phyloP scores from a whole-genome alignment of 2,888 invertebrate species.

The Cryptus armator region DNA sequence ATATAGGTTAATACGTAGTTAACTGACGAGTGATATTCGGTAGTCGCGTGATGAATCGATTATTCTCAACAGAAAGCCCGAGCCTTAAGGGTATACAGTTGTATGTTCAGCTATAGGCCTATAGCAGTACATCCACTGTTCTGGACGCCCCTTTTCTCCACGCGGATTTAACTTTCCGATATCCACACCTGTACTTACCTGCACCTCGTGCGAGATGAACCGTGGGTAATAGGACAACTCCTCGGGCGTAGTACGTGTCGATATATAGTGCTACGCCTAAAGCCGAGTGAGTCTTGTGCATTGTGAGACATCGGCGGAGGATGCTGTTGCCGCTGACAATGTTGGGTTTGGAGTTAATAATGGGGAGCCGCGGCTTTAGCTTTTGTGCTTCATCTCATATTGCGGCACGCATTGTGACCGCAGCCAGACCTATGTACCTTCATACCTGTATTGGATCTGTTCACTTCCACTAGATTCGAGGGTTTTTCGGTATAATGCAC shows the following conservation, averaged over 20 bases:
- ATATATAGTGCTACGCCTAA: neutral
- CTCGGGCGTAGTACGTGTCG: slow-evolving; percentile 44
- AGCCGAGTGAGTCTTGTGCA: slow-evolving; percentile 63
- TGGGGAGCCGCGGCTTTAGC: slow-evolving; percentile 78
- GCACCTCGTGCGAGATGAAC: slow-evolving; percentile 80
- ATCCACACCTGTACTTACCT: slow-evolving; percentile 84
- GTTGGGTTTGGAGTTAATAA: slow-evolving; percentile 80
- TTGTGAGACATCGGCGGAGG: slow-evolving; percentile 80
- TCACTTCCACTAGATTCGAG: neutral
- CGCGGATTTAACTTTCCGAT: slow-evolving; percentile 79
- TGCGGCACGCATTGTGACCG: slow-evolving; percentile 70
- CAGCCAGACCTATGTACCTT: slow-evolving; percentile 28
- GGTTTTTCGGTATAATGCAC: neutral
- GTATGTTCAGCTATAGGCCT: slow-evolving; percentile 3
- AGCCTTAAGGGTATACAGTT: neutral
- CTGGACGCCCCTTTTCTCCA: slow-evolving; percentile 47
- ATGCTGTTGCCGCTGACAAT: slow-evolving; percentile 48
- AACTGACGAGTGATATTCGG: slow-evolving; percentile 30
- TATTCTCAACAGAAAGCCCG: slow-evolving; percentile 49
- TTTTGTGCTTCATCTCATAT: slow-evolving; percentile 77
- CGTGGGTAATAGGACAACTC: slow-evolving; percentile 75
- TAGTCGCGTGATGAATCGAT: slow-evolving; percentile 59
- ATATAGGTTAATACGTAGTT: neutral
- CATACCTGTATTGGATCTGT: slow-evolving; percentile 5
- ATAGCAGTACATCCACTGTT: slow-evolving; percentile 19